Evolutionary conservation across 2,888 invertebrate genomes (phyloP).

Genomic region (Archips crataeganus): DNA sequence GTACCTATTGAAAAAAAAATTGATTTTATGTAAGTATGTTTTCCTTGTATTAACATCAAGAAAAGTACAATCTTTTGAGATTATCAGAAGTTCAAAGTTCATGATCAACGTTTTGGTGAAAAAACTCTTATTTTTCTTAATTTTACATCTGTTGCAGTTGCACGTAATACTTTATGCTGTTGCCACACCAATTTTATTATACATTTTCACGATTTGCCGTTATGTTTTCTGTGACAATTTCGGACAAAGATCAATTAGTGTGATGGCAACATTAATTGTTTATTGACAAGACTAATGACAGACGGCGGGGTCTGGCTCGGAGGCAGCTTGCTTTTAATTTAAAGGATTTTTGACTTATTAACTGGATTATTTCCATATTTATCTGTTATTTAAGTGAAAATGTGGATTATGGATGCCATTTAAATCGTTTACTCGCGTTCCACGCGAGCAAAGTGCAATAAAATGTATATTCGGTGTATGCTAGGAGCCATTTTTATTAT

Average conservation of each 20-base stretch:
- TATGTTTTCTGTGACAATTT: constrained; percentile 17
- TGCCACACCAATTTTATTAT: background rate
- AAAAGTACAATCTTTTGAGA: too few relatives aligned
- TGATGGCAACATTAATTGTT: constrained; percentile 77
- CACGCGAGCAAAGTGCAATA: constrained; percentile 69
- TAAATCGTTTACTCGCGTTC: constrained; percentile 70
- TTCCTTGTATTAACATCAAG: too few relatives aligned
- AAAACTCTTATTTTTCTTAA: too few relatives aligned
- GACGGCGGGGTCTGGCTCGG: constrained; percentile 78
- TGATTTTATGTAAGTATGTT: too few relatives aligned
- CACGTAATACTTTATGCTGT: background rate
- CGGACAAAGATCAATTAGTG: constrained; percentile 25
- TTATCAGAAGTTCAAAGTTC: too few relatives aligned
- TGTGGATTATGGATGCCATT: constrained; percentile 75
- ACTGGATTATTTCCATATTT: constrained; percentile 68
- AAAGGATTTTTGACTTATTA: constrained; percentile 70
- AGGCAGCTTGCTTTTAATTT: constrained; percentile 75
- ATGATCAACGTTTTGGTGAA: too few relatives aligned
- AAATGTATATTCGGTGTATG: constrained; percentile 81
- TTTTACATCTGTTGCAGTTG: too few relatives aligned
- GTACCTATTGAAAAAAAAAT: too few relatives aligned
- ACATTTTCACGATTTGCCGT: background rate
- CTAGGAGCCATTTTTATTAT: constrained; percentile 85
- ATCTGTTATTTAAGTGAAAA: constrained; percentile 71
- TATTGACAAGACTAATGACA: constrained; percentile 84